These are phyloP conservation scores for Epistrophe eligans DNA, from an alignment of 2,888 invertebrate species.

Conservation along the genomic window DNA sequence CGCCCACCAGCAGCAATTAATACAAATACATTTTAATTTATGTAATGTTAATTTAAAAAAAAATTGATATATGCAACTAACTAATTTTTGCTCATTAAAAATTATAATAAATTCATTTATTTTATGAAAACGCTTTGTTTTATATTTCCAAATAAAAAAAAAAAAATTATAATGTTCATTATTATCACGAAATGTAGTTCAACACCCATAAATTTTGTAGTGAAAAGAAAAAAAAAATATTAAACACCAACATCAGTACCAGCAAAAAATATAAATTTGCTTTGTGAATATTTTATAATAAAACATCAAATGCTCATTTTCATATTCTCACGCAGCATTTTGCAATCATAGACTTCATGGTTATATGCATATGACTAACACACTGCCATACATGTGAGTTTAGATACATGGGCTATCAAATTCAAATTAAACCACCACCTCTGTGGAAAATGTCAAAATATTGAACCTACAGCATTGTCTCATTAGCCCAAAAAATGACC, in stretches of 20 bases:
- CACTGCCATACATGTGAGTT: neutral
- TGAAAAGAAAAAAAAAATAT: neutral
- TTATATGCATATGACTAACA: conserved; percentile 20
- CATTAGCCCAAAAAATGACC: conserved; percentile 37
- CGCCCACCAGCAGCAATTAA: neutral
- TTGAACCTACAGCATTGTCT: conserved; percentile 15
- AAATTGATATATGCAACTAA: conserved; percentile 21
- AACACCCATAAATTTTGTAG: neutral
- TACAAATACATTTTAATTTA: conserved; percentile 51
- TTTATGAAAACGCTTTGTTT: neutral
- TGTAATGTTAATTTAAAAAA: conserved; percentile 45
- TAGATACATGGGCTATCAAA: conserved; percentile 46
- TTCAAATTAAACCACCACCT: conserved; percentile 61
- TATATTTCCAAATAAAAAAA: neutral
- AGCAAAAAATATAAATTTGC: neutral
- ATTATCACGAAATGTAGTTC: neutral
- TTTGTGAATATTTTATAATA: conserved; percentile 4
- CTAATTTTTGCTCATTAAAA: conserved; percentile 43
- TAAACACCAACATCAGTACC: neutral
- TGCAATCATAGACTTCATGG: conserved; percentile 1
- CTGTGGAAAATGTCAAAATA: conserved; percentile 52
- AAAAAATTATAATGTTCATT: neutral
- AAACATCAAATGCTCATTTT: conserved; percentile 27
- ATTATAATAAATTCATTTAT: conserved; percentile 10
- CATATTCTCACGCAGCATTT: conserved; percentile 15